phyloP scores from a whole-genome alignment of 2,888 invertebrate species.

The Mythimna pallens region DNA sequence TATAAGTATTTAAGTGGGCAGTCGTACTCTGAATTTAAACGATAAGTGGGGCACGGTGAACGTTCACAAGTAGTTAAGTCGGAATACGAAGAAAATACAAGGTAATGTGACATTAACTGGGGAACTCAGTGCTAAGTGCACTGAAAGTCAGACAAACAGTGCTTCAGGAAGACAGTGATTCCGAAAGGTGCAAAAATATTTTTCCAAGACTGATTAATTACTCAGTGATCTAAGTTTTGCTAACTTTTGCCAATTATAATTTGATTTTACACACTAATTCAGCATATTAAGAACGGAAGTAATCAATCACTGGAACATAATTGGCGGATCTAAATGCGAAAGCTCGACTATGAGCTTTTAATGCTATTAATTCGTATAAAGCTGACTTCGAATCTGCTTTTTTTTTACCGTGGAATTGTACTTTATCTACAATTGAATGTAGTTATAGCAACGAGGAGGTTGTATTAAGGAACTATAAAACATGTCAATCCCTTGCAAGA shows the following conservation, averaged over 20 bases:
- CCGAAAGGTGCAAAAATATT: background rate
- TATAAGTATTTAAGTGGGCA: constrained; percentile 33
- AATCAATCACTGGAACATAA: constrained; percentile 21
- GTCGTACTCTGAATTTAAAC: constrained; percentile 27
- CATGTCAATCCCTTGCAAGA: background rate
- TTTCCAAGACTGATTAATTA: background rate
- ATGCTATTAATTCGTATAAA: background rate
- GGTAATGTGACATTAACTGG: constrained; percentile 25
- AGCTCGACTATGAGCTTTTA: constrained; percentile 2
- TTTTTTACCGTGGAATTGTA: background rate
- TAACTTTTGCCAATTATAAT: background rate
- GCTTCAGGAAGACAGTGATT: background rate
- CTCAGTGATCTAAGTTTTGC: background rate
- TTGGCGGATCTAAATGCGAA: background rate
- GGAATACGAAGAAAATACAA: constrained; percentile 12
- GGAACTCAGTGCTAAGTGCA: background rate
- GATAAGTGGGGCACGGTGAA: constrained; percentile 29
- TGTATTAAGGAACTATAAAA: constrained; percentile 23
- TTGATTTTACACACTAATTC: constrained; percentile 22
- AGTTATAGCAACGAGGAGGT: background rate
- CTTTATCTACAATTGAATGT: too few species aligned
- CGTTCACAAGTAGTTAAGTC: constrained; percentile 20
- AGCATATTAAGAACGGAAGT: constrained; percentile 39
- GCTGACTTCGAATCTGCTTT: background rate
- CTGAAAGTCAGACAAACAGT: background rate